Conservation (phyloP, 2,888 invertebrate genomes). For the Erebia aethiops region DNA sequence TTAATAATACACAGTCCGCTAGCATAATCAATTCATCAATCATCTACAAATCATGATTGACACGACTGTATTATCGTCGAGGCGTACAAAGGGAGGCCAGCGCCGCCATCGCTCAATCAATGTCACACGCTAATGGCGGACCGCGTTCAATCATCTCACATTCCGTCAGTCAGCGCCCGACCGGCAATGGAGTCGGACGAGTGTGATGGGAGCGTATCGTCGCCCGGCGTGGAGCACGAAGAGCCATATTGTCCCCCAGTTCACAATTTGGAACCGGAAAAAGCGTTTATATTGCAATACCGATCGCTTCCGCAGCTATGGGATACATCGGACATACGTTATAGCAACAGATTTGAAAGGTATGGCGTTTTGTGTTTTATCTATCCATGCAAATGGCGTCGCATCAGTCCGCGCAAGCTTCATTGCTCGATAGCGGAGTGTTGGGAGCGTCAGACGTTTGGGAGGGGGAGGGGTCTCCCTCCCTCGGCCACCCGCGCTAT, state of each 20-base stretch:
- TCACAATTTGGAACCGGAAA: conserved; percentile 20
- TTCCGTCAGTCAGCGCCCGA: conserved; percentile 34
- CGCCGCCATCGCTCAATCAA: conserved; percentile 25
- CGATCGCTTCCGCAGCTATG: conserved; percentile 19
- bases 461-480: neutral
- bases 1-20: neutral
- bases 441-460: neutral
- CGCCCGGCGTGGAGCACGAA: conserved; percentile 4
- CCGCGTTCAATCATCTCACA: conserved; percentile 30
- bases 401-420: conserved; percentile 10
- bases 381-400: neutral
- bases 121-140: conserved; percentile 20
- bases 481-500: neutral
- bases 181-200: conserved; percentile 33
- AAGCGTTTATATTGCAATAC: conserved; percentile 27
- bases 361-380: conserved; percentile 8
- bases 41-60: conserved; percentile 11
- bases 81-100: conserved; percentile 7
- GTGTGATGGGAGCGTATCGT: conserved; percentile 12
- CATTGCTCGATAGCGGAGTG: neutral
- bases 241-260: neutral
- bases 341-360: conserved; percentile 33
- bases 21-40: neutral
- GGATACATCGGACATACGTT: conserved; percentile 26
- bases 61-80: neutral